Conservation (phyloP, 2,797 vertebrate species). For the Enteromius afrohamiltoni region DNA sequence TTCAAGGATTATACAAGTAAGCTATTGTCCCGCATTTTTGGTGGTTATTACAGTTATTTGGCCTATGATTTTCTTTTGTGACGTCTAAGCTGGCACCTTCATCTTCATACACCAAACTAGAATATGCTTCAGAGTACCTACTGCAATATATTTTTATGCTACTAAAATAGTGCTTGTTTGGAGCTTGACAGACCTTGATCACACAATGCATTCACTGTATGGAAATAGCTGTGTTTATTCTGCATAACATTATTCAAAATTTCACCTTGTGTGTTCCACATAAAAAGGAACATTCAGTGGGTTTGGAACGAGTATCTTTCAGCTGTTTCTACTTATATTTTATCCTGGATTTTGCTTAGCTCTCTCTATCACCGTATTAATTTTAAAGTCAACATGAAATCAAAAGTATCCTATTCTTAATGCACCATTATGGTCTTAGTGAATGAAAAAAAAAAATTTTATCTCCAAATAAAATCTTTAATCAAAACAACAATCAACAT, state of each 20-base stretch:
- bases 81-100: background rate
- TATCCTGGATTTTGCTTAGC: background rate
- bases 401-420: background rate
- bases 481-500: background rate
- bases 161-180: background rate
- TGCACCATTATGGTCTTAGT: background rate
- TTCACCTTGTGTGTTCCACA: constrained; percentile 6
- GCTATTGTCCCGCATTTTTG: background rate
- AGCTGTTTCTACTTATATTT: background rate
- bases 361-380: background rate
- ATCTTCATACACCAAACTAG: background rate
- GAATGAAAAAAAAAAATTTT: background rate
- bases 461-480: background rate
- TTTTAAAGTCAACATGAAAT: background rate
- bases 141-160: background rate
- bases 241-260: background rate
- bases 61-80: background rate
- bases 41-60: background rate
- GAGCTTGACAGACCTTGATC: background rate
- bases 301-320: background rate
- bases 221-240: background rate
- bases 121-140: background rate
- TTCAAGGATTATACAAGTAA: background rate
- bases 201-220: background rate
- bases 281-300: background rate